Base-by-base conservation (phyloP, 2,797 vertebrate genomes). In the Phrynocephalus forsythii region DNA sequence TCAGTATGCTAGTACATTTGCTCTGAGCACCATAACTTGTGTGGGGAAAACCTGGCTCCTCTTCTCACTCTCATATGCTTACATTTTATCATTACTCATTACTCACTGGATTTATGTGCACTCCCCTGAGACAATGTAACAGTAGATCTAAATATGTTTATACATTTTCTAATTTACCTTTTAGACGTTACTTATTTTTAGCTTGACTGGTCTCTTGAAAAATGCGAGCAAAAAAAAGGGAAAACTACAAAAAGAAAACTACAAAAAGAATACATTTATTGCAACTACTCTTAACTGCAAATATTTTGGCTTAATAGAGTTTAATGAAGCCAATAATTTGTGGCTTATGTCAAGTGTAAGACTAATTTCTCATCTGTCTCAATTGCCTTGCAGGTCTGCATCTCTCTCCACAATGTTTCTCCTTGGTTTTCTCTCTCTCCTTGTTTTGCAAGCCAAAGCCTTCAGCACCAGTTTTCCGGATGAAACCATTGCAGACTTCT, bases 401-500 rank as follows among this genome's bases (percentile, higher is more conserved):
- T 87, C 86, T 88, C 94, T 89, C 71, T 26, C 92, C 88, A 3
- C 67, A 79, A 98, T 98, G 97, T 94, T 95, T 95, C 90, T 95
- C 81, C 92, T 97, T 38, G 96, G 97, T 90, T 92, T 98, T 48
- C 93, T 98, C 92, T 96, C 96, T 76, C 95, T 99, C 95, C 91
- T 97, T 3, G 82, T 92, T 91, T 94, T 98, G 94, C 97, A 96
- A 91, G 94, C 92, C 20, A 73, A 94, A 87, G 94, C 95, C 71
- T 93, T 96, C 92, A 97, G 96, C 93, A 96, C 96, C 83, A 97
- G 95, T 94, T 95, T 98, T 91, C 97, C 97, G 0, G 98, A 98
- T 95, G 98, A 98, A 93, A 97, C 95, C 91, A 94, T 98, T 75
- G 94, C 98, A 1, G 98, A 99, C 94, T 97, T 99, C 92, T 98